phyloP scores from a whole-genome alignment of 2,797 vertebrate species.

The Pseudochaenichthys georgianus region DNA sequence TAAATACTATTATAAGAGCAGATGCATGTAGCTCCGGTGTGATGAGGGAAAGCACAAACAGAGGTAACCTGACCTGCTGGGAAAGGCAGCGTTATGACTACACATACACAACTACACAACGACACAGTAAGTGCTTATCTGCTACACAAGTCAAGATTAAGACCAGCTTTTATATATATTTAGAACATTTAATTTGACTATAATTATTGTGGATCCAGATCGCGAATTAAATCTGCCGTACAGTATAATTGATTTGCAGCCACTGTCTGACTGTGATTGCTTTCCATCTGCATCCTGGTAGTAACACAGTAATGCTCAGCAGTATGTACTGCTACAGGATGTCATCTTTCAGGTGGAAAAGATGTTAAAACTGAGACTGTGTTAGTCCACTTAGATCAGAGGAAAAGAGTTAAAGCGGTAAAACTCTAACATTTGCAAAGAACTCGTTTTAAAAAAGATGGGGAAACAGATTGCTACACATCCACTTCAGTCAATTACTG shows the following conservation, averaged over 20 bases:
- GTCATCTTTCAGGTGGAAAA: background rate
- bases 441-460: background rate
- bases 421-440: background rate
- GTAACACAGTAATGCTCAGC: background rate
- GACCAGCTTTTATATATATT: constrained; percentile 18
- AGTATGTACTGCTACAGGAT: background rate
- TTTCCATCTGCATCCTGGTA: constrained; percentile 18
- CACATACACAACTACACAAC: background rate
- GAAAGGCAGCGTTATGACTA: constrained; percentile 52
- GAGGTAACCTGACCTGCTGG: constrained; percentile 48
- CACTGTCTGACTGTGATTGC: constrained; percentile 16
- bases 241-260: too few species aligned
- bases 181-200: background rate
- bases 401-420: constrained; percentile 3
- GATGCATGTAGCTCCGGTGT: constrained; percentile 24
- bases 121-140: constrained; percentile 15
- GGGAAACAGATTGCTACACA: background rate
- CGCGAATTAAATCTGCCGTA: background rate
- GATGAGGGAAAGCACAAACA: constrained; percentile 22
- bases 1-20: constrained; percentile 44
- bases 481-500: constrained; percentile 1
- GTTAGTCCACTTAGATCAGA: background rate
- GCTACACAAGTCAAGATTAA: constrained; percentile 20
- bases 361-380: background rate
- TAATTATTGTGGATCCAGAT: constrained; percentile 18